Base-by-base conservation (phyloP, 2,797 vertebrate genomes). In the Pseudochaenichthys georgianus region DNA sequence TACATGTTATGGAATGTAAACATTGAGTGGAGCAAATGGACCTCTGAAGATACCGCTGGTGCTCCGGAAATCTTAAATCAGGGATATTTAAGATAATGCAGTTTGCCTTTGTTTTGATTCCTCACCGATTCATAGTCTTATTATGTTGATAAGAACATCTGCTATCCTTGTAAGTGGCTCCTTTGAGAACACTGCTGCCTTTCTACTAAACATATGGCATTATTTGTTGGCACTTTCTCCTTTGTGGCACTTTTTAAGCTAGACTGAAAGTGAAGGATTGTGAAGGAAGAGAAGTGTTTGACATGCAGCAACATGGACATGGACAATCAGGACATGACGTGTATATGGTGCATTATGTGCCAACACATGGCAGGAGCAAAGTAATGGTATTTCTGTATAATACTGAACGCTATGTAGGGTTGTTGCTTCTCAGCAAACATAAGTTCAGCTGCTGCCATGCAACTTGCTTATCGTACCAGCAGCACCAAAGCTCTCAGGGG, bases 261-360 rank as follows among this genome's bases (percentile, higher is more conserved):
- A 17, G 70, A 70, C 31, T 43, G 59, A 64, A 0, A 52, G 66
- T 1, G 43, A 58, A 31, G 28, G 74, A 78, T 55, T 21, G 64
- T 59, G 34, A 28, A 38, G 38, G 34, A 64, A 17, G 16, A 46
- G 45, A 38, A 62, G 45, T 21, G 19, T 57, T 55, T 48, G 52
- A 51, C 59, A 55, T 31, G 55, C 57, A 48, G 66, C 38, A 74
- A 68, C 48, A 69, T 21, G 21, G 21, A 21, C 21, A 21, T 21
- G 21, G 21, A 21, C 21, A 21, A 75, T 28, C 68, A 67, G 68
- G 70, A 75, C 73, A 50, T 78, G 23, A 23, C 72, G 72, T 58
- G 73, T 53, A 43, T 55, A 58, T 2, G 46, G 43, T 17, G 58
- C 55, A 76, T 86, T 60, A 76, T 52, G 6, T 8, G 17, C 55